A percentile compares a stretch with the other conserved stretches of the same genome.
Conservation (phyloP, 2,113 vertebrate species). For the Protomyctophum bolini region DNA sequence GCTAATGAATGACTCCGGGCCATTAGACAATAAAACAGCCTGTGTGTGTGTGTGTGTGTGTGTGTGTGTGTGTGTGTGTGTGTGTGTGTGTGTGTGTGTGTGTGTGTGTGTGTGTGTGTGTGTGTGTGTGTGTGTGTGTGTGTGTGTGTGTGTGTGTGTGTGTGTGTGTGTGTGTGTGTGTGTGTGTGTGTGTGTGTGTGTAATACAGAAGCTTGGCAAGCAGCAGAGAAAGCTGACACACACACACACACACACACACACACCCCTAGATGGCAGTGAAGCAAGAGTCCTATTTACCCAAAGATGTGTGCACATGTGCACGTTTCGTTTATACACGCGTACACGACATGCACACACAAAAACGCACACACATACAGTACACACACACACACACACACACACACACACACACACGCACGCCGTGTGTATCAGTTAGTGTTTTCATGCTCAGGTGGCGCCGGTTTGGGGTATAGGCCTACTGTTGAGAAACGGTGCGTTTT, state of each 20-base stretch:
- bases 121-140: too few relatives aligned
- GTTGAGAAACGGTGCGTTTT: constrained; percentile 12
- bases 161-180: too few relatives aligned
- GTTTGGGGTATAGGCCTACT: background rate
- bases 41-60: constrained; percentile 28
- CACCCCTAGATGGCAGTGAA: too few relatives aligned
- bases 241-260: too few relatives aligned
- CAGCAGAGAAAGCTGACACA: too few relatives aligned
- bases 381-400: background rate
- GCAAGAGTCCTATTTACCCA: too few relatives aligned
- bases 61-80: constrained; percentile 23
- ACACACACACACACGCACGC: background rate
- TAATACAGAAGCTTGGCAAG: too few relatives aligned
- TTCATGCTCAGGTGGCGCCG: constrained; percentile 2
- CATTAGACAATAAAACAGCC: constrained; percentile 46
- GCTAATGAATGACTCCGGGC: constrained; percentile 48
- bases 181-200: too few relatives aligned
- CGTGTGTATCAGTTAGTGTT: constrained; percentile 1
- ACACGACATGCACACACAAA: constrained; percentile 2
- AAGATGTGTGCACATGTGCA: too few relatives aligned
- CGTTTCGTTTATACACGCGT: too few relatives aligned
- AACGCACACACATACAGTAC: constrained; percentile 23
- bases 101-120: too few relatives aligned
- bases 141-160: too few relatives aligned
- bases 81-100: background rate